These are phyloP conservation scores for Polydrusus cervinus DNA, from an alignment of 2,888 invertebrate species.

Conservation along the genomic window DNA sequence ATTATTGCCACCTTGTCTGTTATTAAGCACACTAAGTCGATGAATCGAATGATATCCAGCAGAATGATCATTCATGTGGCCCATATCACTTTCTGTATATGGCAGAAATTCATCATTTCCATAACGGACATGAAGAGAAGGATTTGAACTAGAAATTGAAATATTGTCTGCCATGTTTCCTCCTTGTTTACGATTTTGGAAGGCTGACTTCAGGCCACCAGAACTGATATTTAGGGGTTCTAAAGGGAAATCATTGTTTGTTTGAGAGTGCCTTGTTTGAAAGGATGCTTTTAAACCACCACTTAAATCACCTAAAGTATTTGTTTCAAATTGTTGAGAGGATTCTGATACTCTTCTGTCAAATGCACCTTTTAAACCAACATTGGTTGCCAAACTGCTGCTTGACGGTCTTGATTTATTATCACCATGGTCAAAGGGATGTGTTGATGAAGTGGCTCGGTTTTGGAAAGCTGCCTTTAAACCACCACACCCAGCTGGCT, in stretches of 20 bases:
- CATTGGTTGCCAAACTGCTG: background rate
- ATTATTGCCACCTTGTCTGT: constrained; percentile 41
- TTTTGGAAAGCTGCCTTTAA: constrained; percentile 36
- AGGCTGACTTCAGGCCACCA: constrained; percentile 21
- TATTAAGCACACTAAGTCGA: constrained; percentile 44
- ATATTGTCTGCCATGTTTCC: constrained; percentile 7
- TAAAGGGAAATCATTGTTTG: background rate
- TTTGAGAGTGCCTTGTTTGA: constrained; percentile 16
- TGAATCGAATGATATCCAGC: constrained; percentile 55
- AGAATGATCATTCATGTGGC: constrained; percentile 20
- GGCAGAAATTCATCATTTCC: constrained; percentile 1
- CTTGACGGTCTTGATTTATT: background rate
- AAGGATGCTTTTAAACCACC: constrained; percentile 30
- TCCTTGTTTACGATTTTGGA: constrained; percentile 15
- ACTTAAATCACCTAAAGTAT: background rate
- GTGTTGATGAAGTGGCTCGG: background rate
- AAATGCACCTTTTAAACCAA: constrained; percentile 43
- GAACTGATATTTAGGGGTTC: background rate
- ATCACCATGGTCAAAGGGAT: background rate
- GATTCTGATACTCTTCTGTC: background rate
- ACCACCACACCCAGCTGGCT: constrained; percentile 20
- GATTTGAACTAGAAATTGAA: constrained; percentile 8
- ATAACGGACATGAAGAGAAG: constrained; percentile 23
- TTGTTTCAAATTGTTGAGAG: background rate
- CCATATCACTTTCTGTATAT: background rate